These are phyloP conservation scores for Petroica traversi DNA, from an alignment of 2,113 vertebrate genomes.

Conservation along the genomic window DNA sequence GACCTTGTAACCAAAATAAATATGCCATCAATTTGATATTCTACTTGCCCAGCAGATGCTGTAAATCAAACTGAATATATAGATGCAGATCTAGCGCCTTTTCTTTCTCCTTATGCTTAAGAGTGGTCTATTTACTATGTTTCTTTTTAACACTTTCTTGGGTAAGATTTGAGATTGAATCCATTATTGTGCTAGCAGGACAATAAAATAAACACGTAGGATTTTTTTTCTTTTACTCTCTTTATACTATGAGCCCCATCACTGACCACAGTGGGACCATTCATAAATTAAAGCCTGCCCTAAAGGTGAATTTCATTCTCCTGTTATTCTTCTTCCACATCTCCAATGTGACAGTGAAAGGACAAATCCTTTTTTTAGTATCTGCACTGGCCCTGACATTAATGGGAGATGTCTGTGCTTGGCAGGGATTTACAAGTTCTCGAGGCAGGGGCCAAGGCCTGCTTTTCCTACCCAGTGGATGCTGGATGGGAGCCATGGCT, in stretches of 20 bases:
- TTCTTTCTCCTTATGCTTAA: neutral
- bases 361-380: neutral
- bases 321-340: neutral
- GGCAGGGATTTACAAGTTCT: neutral
- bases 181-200: neutral
- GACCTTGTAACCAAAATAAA: neutral
- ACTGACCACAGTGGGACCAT: neutral
- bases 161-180: neutral
- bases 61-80: neutral
- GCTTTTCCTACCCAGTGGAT: neutral
- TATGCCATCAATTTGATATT: neutral
- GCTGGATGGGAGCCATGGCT: neutral
- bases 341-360: neutral
- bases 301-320: neutral
- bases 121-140: neutral
- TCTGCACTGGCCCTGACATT: neutral
- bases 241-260: neutral
- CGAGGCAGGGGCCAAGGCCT: neutral
- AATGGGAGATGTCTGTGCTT: neutral
- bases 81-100: neutral
- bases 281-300: neutral
- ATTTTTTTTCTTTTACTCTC: neutral
- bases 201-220: neutral
- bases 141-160: neutral
- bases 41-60: neutral